Evolutionary conservation across 2,888 invertebrate genomes (phyloP), one percentile per base, ranked within the genome.

Genomic region (Machimus atricapillus): DNA sequence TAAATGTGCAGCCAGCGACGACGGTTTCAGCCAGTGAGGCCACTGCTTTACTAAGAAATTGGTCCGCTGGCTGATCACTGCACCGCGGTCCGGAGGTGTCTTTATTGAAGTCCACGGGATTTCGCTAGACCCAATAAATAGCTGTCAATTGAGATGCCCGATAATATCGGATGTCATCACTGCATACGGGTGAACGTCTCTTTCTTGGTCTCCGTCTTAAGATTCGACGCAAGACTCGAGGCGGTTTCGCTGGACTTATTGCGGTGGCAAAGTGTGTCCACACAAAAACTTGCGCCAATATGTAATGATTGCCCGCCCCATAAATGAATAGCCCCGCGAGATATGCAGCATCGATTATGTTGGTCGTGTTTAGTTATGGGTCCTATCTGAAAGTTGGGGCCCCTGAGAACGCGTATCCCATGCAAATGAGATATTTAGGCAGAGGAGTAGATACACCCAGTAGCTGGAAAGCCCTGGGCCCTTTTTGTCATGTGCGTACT

Each of bases 341-440:
- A 81, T 81, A 23, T 46, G 52, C 23, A 31, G 52, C 40, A 81
- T 52, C 31, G 52, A 81, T 27, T 66, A 66, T 66, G 66, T 81
- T 46, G 56, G 40, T 37, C 76, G 34, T 76, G 34, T 34, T 40
- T 76, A 76, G 76, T 76, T 46, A 34, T 56, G 81, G 81, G 81
- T 23, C 52, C 52, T 52, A 81, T 81, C 81, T 34, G 19, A 81
- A 27, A 23, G 34, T 2, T 14, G 23, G 27, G 7, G 46, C 8
- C 6, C 34, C n/a, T 6, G 9, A 34, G 37, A 19, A 77, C 77
- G 66, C 66, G 66, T 66, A 66, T 66, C 27, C 66, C n/a, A 81
- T 81, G 81, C 81, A 81, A 81, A 81, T 81, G 81, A 52, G 81
- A 81, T 52, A 27, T 81, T 81, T 81, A 79, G 77, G 77, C 27